Percentiles rank a stretch among this genome's conserved stretches.
Conservation (phyloP, 2,888 invertebrate genomes). For the Mimas tiliae region DNA sequence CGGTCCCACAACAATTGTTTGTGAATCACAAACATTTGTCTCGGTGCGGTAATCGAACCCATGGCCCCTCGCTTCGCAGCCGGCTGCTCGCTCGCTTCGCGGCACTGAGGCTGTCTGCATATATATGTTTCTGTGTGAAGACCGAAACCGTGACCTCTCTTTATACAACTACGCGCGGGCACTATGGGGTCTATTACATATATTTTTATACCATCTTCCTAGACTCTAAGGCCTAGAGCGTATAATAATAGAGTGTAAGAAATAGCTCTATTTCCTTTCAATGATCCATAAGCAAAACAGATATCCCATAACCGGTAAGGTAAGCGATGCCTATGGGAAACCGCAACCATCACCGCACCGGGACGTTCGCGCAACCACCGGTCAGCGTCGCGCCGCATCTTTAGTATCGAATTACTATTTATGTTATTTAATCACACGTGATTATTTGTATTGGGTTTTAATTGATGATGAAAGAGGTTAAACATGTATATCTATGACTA, state of each 20-base stretch:
- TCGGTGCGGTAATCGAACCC: too few species aligned
- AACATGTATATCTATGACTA: too few species aligned
- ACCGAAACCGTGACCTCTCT: too few species aligned
- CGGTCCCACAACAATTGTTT: too few species aligned
- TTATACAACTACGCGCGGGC: too few species aligned
- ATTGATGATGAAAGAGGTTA: too few species aligned
- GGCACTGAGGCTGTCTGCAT: too few species aligned
- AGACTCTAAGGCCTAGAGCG: too few species aligned
- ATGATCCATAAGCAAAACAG: not conserved
- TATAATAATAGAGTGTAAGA: not conserved
- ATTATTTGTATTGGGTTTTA: not conserved
- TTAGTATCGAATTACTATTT: conserved; percentile 2
- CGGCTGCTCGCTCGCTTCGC: too few species aligned
- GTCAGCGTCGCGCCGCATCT: not conserved
- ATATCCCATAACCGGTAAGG: conserved; percentile 24
- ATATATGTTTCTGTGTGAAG: too few species aligned
- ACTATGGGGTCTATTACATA: not conserved
- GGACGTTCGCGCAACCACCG: not conserved
- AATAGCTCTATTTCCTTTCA: not conserved
- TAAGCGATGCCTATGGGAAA: conserved; percentile 23
- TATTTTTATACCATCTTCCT: not conserved
- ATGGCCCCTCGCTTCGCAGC: too few species aligned
- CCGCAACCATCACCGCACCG: not conserved
- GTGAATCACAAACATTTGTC: too few species aligned
- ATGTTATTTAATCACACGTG: conserved; percentile 1